Evolutionary conservation across 2,797 vertebrate genomes (phyloP).

Genomic region (Centropyge bicolor): DNA sequence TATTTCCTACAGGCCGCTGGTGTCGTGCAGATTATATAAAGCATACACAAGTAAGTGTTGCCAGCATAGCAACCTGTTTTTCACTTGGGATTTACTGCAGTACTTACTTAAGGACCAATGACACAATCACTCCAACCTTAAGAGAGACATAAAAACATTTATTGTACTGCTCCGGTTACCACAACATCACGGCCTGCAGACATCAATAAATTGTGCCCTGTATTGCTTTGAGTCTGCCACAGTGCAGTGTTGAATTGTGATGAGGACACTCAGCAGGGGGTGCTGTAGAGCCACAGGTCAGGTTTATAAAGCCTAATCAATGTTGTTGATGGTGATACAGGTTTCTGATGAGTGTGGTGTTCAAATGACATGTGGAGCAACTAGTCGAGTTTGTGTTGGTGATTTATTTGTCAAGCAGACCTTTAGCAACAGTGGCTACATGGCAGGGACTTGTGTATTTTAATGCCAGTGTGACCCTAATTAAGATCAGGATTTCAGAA

Average conservation of each 20-base stretch:
- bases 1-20: background rate
- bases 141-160: background rate
- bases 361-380: background rate
- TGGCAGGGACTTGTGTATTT: background rate
- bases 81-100: background rate
- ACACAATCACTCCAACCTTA: background rate
- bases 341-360: background rate
- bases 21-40: background rate
- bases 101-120: background rate
- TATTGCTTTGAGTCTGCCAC: background rate
- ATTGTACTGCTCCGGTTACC: background rate
- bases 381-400: background rate
- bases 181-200: background rate
- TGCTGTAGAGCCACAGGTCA: constrained; percentile 17
- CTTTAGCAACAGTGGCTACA: background rate
- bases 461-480: background rate
- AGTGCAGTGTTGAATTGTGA: background rate
- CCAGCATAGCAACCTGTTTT: background rate
- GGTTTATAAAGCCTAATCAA: constrained; percentile 7
- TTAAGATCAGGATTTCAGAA: background rate
- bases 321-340: constrained; percentile 16
- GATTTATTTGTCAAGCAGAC: constrained; percentile 6
- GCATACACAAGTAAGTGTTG: background rate
- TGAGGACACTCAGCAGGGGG: constrained; percentile 7
- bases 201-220: background rate